Conservation (phyloP, 2,888 invertebrate genomes). For the Crossocerus cetratus region DNA sequence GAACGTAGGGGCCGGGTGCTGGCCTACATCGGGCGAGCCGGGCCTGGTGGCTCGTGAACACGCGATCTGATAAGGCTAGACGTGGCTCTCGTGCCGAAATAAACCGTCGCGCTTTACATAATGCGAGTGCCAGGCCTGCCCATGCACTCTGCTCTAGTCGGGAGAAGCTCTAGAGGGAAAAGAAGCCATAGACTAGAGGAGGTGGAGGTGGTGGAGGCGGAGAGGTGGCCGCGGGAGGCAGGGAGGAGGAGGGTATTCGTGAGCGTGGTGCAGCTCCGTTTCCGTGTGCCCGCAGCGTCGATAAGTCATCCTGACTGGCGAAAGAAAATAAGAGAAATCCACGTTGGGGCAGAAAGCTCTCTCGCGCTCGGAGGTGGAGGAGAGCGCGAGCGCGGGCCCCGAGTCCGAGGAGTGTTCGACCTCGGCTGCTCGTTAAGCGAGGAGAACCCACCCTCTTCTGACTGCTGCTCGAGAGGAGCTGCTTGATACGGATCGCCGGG, state of each 20-base stretch:
- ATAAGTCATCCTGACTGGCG: conserved; percentile 50
- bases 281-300: conserved; percentile 58
- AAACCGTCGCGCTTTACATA: conserved; percentile 75
- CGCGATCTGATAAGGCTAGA: conserved; percentile 74
- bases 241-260: conserved; percentile 8
- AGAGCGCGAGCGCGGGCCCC: too few relatives aligned
- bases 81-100: conserved; percentile 72
- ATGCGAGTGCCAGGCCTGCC: conserved; percentile 61
- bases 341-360: conserved; percentile 38
- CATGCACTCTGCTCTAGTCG: neutral
- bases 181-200: conserved; percentile 1
- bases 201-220: conserved; percentile 7
- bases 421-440: conserved; percentile 47
- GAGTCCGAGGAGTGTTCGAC: too few relatives aligned
- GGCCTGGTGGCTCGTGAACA: conserved; percentile 68
- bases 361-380: conserved; percentile 12
- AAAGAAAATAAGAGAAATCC: conserved; percentile 11
- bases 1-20: conserved; percentile 42
- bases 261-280: conserved; percentile 62
- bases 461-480: neutral
- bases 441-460: neutral
- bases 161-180: neutral
- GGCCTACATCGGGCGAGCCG: conserved; percentile 65
- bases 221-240: neutral
- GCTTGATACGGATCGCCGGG: neutral